Evolutionary conservation across 30 jellyfish, hydroid and myxozoan genomes (phyloP), one percentile per base, ranked within the genome.

Genomic region (Mastigias papua): DNA sequence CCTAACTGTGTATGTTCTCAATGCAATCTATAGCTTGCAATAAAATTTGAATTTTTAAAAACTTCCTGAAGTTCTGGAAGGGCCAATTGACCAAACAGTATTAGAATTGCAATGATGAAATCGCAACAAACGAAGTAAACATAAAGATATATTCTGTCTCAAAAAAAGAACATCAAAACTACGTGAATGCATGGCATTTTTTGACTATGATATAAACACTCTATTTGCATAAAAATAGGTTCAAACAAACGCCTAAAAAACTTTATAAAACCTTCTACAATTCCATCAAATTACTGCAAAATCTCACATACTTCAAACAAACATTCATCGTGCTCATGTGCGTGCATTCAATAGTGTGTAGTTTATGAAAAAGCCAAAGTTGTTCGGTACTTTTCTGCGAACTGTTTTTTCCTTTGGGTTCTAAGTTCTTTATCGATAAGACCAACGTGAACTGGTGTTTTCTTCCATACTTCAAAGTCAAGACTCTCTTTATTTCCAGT

Each of bases 401-500:
- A 88, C 23, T 35, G 88, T 58, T 82, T 69, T 58, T 81, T 70
- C 76, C 65, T 74, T 67, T 70, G 91, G 0, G 92, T 17, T 7
- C 69, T 65, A 50, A 48, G 83, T 71, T 88, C 97, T 57, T 66
- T 49, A 63, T 76, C 90, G 17, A 49, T 46, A 20, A 78, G 57
- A 4, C 42, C 57, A 57, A 91, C 83, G 5, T 79, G 77, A 16
- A 63, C 27, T 30, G 78, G 86, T 25, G 51, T 21, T 16, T 34
- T 33, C 50, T 33, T 69, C 97, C 97, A 88, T 15, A 86, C 71
- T 77, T 78, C 97, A 33, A 88, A 71, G 54, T 79, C 91, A 23
- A 88, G 64, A 9, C 42, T 48, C 19, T 78, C 67, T 7, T 88
- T 71, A 2, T 69, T 48, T 30, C 97, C 87, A n/a, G 42, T 26